Base-by-base conservation (phyloP, 2,113 vertebrate genomes). In the Athene cunicularia region DNA sequence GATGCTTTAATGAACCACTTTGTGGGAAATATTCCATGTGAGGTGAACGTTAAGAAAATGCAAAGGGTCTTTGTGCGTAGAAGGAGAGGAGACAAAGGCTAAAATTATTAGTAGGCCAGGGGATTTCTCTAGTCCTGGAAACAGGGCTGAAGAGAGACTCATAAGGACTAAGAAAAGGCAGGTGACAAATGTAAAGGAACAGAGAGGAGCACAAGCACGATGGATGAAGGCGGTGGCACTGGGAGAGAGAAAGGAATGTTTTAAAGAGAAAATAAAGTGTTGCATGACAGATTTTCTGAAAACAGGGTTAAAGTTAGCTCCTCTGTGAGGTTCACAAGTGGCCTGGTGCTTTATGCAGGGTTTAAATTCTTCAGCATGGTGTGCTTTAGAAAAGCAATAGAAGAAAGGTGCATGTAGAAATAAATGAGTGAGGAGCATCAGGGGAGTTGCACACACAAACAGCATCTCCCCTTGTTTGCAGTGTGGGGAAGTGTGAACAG, bases 1-100 rank as follows among this genome's bases (percentile, higher is more conserved):
- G 84, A 60, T 82, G 89, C 60, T 72, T 82, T 95, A 84, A 80
- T 91, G 93, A 80, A 75, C 50, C 62, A 17, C 60, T 96, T 95
- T 68, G 88, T n/a, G 73, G 84, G 67, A 82, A 81, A 62, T 96
- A 90, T 41, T 89, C 66, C 28, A 11, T 17, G 80, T 1, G 0
- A 45, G 24, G 22, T n/a, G 24, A 35, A 47, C 45, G 58, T 77
- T 82, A 67, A 63, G 86, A 86, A 91, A 94, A 93, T 72, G 73
- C 64, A 91, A 91, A 75, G 8, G 32, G 58, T 30, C 20, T 89
- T 95, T 94, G 35, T 82, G 73, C 58, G 39, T 17, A 56, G 47
- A 94, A 95, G 73, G 64, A 86, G 70, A 83, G 62, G 73, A 87
- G 70, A 75, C 21, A 50, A 95, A 82, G 58, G 43, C 62, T 90